Conservation (phyloP, 2,113 vertebrate genomes). For the Scopus umbretta region DNA sequence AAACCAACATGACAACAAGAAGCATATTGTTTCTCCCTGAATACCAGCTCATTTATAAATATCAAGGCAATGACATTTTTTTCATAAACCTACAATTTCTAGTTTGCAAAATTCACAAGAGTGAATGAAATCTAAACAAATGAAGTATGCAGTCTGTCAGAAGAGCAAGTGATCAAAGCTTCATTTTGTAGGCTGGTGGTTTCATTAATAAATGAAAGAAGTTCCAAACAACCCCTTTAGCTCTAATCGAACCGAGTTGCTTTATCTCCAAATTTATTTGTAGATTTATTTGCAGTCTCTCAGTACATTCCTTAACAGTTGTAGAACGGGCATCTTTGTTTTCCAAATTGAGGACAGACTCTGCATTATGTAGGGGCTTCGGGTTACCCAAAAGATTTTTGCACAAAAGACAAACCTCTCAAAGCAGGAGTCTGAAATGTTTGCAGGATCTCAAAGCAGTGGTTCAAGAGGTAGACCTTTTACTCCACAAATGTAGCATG, state of each 20-base stretch:
- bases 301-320: not conserved
- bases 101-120: not conserved
- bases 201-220: not conserved
- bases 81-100: not conserved
- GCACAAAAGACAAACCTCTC: not conserved
- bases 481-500: not conserved
- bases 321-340: not conserved
- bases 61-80: not conserved
- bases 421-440: not conserved
- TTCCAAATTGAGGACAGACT: not conserved
- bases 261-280: not conserved
- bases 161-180: not conserved
- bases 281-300: not conserved
- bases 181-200: not conserved
- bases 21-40: not conserved
- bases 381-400: not conserved
- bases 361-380: not conserved
- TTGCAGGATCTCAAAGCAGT: not conserved
- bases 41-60: not conserved
- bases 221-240: not conserved
- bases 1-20: not conserved
- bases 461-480: not conserved
- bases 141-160: not conserved
- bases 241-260: accelerated
- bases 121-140: not conserved